A percentile compares a stretch with the other conserved stretches of the same genome.
Evolutionary conservation across 2,113 vertebrate species (phyloP).

Genomic region (Pao palembangensis): DNA sequence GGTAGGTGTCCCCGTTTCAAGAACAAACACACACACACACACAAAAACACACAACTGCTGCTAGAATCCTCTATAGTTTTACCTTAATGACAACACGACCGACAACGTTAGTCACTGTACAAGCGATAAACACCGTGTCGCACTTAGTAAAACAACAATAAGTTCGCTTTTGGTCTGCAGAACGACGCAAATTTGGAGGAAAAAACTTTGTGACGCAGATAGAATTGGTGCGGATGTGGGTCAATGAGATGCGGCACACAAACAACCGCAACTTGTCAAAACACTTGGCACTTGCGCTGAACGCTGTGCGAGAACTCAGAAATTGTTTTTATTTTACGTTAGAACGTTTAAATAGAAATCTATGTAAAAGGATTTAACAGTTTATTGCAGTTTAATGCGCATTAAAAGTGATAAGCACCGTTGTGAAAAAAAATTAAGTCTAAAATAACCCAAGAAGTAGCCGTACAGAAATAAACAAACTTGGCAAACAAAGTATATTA

Average conservation of each 20-base stretch:
- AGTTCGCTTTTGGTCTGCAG: too few relatives aligned
- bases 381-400: too few relatives aligned
- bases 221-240: constrained; percentile 36
- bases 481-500: neutral
- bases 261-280: constrained; percentile 19
- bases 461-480: neutral
- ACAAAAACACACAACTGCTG: neutral
- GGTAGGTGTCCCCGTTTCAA: neutral
- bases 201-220: constrained; percentile 46
- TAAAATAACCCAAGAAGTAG: neutral
- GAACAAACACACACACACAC: constrained; percentile 1
- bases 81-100: neutral
- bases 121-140: too few relatives aligned
- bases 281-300: too few relatives aligned
- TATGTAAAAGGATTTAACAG: too few relatives aligned
- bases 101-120: too few relatives aligned
- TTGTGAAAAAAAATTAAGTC: neutral
- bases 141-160: too few relatives aligned
- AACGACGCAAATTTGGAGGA: neutral
- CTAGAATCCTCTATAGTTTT: neutral
- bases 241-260: constrained; percentile 57
- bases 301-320: too few relatives aligned
- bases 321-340: too few relatives aligned
- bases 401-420: too few relatives aligned
- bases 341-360: too few relatives aligned